Base-by-base conservation (phyloP, 2,888 invertebrate genomes). In the Nezara viridula region DNA sequence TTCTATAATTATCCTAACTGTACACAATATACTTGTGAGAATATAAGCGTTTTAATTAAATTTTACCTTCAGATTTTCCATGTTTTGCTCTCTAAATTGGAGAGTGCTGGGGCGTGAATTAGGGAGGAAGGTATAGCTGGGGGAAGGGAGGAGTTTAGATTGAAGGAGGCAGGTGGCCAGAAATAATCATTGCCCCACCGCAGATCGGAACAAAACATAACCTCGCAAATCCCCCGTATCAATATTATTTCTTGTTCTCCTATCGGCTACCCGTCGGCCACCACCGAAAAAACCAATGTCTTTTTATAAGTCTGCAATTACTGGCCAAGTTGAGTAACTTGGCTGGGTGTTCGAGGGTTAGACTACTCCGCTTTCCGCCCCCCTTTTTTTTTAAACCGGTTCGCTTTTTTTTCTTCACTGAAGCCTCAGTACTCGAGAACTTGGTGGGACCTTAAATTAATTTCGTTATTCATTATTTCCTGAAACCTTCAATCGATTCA, bases 41-140 rank as follows among this genome's bases (percentile, higher is more conserved):
- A 77, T 77, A 77, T 37, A 77, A 37, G 66, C 19, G 77, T 77
- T 77, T 77, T 77, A 77, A 77, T 77, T 77, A 40, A 55, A 27
- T 55, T 55, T 27, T 55, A 55, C n/a, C 27, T 12, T 55, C 7
- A 77, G 37, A 77, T 77, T 77, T 77, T 19, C 19, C 2, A 40
- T 37, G 0, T 4, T 21, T 40, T 6, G 9, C 37, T 7, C 6
- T 37, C 21, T 40, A 19, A 24, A 19, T 21, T 6, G 77, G 77
- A 19, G 7, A 27, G 4, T 37, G 19, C 55, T 27, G 55, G 27
- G 2, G 27, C 55, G n/a, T 19, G 77, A 21, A 21, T 77, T 37
- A 40, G 19, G 40, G 37, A 6, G n/a, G n/a, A n/a, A n/a, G 66
- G 66, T 66, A 4, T n/a, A 7, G 27, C n/a, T 7, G 27, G 10